Evolutionary conservation across 2,888 invertebrate species (phyloP), one percentile per base, ranked within the genome.

Genomic region (Erpobdella octoculata): DNA sequence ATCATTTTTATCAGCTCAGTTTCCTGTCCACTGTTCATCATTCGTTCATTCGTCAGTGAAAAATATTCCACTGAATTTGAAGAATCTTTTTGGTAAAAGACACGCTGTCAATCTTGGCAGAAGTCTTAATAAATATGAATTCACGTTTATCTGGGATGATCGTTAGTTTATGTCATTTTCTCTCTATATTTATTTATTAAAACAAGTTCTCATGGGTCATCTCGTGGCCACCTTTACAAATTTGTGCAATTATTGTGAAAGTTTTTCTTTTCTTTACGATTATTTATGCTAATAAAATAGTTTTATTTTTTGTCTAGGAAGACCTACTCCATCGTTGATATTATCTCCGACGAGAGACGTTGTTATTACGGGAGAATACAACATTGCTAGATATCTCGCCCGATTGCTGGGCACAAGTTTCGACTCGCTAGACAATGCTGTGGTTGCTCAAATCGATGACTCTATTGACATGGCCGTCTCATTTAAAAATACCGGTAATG

Each of bases 61-160:
- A 18, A 78, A 81, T 33, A 31, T 66, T 35, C n/a, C 58, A 87
- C 72, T 83, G n/a, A 9, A 74, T 77, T 36, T 75, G 76, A 38
- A 73, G 78, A 6, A 72, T 64, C 6, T 46, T 38, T n/a, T 71
- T 76, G 53, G 74, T 77, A n/a, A 61, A 74, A 46, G 4, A 31
- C 72, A 28, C 75, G 75, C 46, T 73, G 73, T 9, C 36, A 35
- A 35, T 46, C 35, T 71, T 1, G 41, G 71, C 36, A 74, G 86
- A 74, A 77, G 74, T 35, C 79, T 76, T 79, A 85, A 84, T 53
- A 81, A 82, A 78, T 78, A 89, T 33, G 86, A 87, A 72, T 76
- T 91, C 36, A 87, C 87, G 76, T 83, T 91, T 79, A 89, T 91
- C 79, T 91, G 90, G 88, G 91, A 90, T 85, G 85, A 87, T 83